phyloP scores from a whole-genome alignment of 1,140 invertebrate species.

The Scaptomyza pallida region DNA sequence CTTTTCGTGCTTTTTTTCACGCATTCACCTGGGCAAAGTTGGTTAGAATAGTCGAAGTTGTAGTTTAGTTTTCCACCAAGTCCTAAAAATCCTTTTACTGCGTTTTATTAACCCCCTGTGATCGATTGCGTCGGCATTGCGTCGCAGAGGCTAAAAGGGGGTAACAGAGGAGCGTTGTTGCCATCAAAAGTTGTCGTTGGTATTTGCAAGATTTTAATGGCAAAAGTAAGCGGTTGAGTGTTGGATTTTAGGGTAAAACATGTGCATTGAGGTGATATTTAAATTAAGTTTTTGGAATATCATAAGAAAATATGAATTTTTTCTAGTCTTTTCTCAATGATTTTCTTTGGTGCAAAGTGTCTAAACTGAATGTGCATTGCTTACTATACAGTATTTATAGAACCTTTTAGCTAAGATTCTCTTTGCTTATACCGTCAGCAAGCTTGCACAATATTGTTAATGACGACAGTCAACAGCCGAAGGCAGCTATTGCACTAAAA shows the following conservation, averaged over 20 bases:
- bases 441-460: constrained; percentile 53
- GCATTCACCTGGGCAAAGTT: constrained; percentile 28
- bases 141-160: constrained; percentile 12
- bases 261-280: constrained; percentile 2
- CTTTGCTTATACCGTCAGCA: constrained; percentile 25
- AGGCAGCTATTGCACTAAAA: constrained; percentile 20
- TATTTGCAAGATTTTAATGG: constrained; percentile 37
- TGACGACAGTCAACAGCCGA: constrained; percentile 47
- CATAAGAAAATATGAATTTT: no score
- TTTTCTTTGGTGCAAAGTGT: neutral
- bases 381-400: constrained; percentile 7
- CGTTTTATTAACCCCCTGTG: constrained; percentile 60
- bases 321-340: neutral
- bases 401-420: constrained; percentile 42
- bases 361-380: constrained; percentile 14
- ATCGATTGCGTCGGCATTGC: constrained; percentile 55
- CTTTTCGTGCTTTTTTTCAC: constrained; percentile 9
- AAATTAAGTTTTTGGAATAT: constrained; percentile 11
- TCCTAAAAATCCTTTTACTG: constrained; percentile 24
- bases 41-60: constrained; percentile 19
- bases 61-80: constrained; percentile 14
- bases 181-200: constrained; percentile 37
- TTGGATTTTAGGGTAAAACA: constrained; percentile 16
- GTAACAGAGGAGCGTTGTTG: constrained; percentile 10
- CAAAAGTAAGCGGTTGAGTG: constrained; percentile 8